Evolutionary conservation across 2,888 invertebrate species (phyloP), one percentile per base, ranked within the genome.

Genomic region (Brachypterus glaber): DNA sequence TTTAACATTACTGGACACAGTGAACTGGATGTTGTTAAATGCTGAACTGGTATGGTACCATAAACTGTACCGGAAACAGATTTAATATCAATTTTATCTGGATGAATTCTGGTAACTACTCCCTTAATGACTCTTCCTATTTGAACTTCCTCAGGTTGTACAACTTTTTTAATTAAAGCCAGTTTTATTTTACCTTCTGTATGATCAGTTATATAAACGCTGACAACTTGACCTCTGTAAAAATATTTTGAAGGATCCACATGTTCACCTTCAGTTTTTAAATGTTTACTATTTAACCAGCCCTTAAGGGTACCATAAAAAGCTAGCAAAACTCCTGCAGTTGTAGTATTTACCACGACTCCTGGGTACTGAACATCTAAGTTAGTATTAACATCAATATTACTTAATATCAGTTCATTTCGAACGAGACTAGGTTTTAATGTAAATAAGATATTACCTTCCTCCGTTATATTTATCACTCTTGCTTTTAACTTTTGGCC

Each of bases 401-500:
- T n/a, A n/a, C n/a, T n/a, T n/a, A n/a, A n/a, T n/a, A n/a, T n/a
- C n/a, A n/a, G n/a, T n/a, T n/a, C n/a, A n/a, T n/a, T n/a, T n/a
- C n/a, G n/a, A n/a, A n/a, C n/a, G n/a, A 85, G 70, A 2, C 77
- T 74, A 2, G 71, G 71, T 50, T 82, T 82, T 51, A 81, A 62
- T 0, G 84, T 83, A 13, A 85, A 67, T 34, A 74, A 59, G 1
- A 79, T 60, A 3, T 66, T 64, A 15, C 68, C 68, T 12, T 58
- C 64, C 0, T 52, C 40, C 45, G 73, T 71, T 3, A 73, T 54
- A 0, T 60, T 59, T 18, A 82, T 59, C 3, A 85, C 77, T 2
- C 69, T 72, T 0, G 75, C 78, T n/a, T 64, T 69, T 8, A 79
- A 55, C 17, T 62, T 60, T 33, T 75, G 70, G 1, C 76, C 77